Base-by-base conservation (phyloP, 35 echinoderm and acorn worm species). In the Heliocidaris tuberculata region DNA sequence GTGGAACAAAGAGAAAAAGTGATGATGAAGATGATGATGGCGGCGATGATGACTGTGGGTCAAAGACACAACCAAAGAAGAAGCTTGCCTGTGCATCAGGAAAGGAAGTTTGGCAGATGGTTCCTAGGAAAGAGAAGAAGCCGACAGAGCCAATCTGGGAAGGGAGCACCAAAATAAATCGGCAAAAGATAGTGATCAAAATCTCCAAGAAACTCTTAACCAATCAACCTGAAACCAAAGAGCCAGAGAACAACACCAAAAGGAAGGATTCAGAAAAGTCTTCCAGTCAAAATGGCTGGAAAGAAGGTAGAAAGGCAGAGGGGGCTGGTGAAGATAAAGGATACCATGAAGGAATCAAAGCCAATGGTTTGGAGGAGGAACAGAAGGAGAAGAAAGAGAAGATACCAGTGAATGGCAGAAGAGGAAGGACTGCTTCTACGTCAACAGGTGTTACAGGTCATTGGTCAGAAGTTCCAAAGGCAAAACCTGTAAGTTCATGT, bases 361-460 rank as follows among this genome's bases (percentile, higher is more conserved):
- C 31, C 32, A 89, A 89, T 17, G 24, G 87, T 16, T n/a, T 17
- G 29, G 87, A 89, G 29, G 87, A 47, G 31, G 87, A 89, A 19
- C 47, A n/a, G 31, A 48, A 89, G 87, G 47, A 89, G 87, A 88
- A 88, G 86, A 12, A 35, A 88, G 86, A 88, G 47, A 89, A 89
- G 87, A 13, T 24, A 78, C 65, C 21, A 7, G 65, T 78, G 65
- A 78, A 78, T 19, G 65, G 65, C 19, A 17, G 65, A 78, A 24
- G 65, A 27, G 65, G 65, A 78, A 78, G 27, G 65, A n/a, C 65
- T 78, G 65, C 21, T 27, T 78, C 65, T 27, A 7, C 21, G 27
- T 78, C 65, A 78, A 27, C 65, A 6, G 65, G 27, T 21, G 65
- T 24, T 19, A 7, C 65, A 24, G 27, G 65, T 8, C 19, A 24